A percentile compares a stretch with the other conserved stretches of the same genome.
Conservation (phyloP, 2,113 vertebrate species). For the Alexandromys fortis region DNA sequence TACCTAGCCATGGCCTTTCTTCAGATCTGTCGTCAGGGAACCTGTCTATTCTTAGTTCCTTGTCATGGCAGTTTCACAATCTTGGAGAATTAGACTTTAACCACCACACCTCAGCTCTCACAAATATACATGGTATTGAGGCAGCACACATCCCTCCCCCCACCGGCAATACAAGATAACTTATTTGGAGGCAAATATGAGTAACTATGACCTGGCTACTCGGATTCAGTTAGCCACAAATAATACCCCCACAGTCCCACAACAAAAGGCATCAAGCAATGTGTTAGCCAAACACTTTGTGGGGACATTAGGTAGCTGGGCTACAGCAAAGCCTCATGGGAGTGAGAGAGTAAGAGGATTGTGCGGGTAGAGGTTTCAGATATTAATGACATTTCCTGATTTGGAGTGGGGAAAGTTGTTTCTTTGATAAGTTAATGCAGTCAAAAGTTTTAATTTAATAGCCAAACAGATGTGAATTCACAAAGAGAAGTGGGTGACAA, state of each 20-base stretch:
- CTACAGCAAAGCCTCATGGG: too few relatives aligned
- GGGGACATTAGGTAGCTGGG: background rate
- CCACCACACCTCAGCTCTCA: background rate
- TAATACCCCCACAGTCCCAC: too few relatives aligned
- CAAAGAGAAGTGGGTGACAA: background rate
- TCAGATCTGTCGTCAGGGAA: background rate
- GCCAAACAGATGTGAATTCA: background rate
- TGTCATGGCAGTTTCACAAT: background rate
- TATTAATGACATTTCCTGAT: background rate
- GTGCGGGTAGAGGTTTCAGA: background rate
- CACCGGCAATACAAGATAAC: background rate
- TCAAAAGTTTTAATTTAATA: background rate
- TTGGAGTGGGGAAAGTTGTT: background rate
- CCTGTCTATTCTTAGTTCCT: background rate
- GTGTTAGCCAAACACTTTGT: too few relatives aligned
- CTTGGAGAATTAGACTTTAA: background rate
- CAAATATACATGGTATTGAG: background rate
- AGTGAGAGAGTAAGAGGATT: background rate
- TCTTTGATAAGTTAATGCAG: background rate
- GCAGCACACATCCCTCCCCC: background rate
- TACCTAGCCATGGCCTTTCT: background rate
- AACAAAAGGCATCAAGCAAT: background rate
- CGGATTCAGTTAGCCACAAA: background rate
- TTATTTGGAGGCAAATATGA: background rate
- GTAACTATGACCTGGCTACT: background rate